phyloP scores from a whole-genome alignment of 2,888 invertebrate species.

The Lypha dubia region DNA sequence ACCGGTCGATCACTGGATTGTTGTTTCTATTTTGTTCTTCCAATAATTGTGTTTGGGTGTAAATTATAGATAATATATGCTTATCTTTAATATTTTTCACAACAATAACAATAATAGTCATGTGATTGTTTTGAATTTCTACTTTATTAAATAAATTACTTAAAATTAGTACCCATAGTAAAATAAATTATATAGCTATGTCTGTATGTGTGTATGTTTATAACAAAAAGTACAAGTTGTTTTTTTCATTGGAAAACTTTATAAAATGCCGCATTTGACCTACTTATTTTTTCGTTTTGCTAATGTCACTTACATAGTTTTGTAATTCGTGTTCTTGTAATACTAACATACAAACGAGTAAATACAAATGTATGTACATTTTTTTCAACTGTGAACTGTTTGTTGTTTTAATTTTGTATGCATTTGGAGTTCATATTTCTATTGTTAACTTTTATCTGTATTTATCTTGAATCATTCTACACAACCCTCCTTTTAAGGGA shows the following conservation, averaged over 20 bases:
- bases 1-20: slow-evolving; percentile 57
- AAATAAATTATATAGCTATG: not conserved
- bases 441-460: too few relatives aligned
- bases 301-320: slow-evolving; percentile 15
- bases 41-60: slow-evolving; percentile 27
- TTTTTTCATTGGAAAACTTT: not conserved
- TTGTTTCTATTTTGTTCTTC: slow-evolving; percentile 31
- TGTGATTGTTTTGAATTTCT: slow-evolving; percentile 32
- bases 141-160: not conserved
- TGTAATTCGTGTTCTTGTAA: slow-evolving; percentile 15
- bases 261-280: slow-evolving; percentile 61
- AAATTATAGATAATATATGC: not conserved
- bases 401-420: too few relatives aligned
- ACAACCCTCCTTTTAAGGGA: too few relatives aligned
- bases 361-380: too few relatives aligned
- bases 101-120: slow-evolving; percentile 26
- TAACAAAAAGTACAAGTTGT: not conserved
- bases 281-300: slow-evolving; percentile 42
- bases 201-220: not conserved
- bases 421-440: too few relatives aligned
- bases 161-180: not conserved
- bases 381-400: too few relatives aligned
- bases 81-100: not conserved
- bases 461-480: too few relatives aligned
- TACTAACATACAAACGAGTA: not conserved